Conservation (phyloP, 2,888 invertebrate species). For the Mellilla xanthometata region DNA sequence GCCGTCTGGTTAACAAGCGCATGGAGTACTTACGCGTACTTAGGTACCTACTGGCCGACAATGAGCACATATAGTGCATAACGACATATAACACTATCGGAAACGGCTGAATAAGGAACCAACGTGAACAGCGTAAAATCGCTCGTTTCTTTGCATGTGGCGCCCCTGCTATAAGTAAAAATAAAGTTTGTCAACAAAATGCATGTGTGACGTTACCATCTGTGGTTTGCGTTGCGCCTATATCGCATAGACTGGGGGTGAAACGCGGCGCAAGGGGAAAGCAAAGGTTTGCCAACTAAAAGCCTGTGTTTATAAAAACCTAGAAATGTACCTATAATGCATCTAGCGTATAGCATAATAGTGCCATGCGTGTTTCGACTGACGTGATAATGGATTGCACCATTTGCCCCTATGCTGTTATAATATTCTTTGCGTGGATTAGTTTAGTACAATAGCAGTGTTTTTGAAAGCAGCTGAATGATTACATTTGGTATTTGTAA, state of each 20-base stretch:
- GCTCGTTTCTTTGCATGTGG: neutral
- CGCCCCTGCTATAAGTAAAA: neutral
- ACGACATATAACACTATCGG: neutral
- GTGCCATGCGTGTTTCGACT: slow-evolving; percentile 11
- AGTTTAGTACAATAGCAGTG: neutral
- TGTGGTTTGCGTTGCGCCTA: slow-evolving; percentile 34
- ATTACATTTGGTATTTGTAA: too few relatives aligned
- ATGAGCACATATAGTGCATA: slow-evolving; percentile 20
- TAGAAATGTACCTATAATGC: slow-evolving; percentile 1
- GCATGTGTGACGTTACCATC: slow-evolving; percentile 51
- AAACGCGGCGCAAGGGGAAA: slow-evolving; percentile 10
- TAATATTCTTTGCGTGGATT: slow-evolving; percentile 9
- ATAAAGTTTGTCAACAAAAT: slow-evolving; percentile 22
- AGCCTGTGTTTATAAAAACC: slow-evolving; percentile 8
- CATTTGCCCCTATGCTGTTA: slow-evolving; percentile 17
- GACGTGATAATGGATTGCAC: slow-evolving; percentile 31
- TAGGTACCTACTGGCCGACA: slow-evolving; percentile 3
- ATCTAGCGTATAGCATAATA: slow-evolving; percentile 7
- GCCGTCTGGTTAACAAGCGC: slow-evolving; percentile 24
- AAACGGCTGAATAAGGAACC: neutral
- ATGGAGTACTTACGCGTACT: slow-evolving; percentile 12
- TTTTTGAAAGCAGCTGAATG: neutral
- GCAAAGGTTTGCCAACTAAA: slow-evolving; percentile 18
- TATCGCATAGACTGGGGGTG: slow-evolving; percentile 19
- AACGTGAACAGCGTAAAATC: neutral